Evolutionary conservation across 2,888 invertebrate genomes (phyloP), one percentile per base, ranked within the genome.

Genomic region (Junonia oenone): DNA sequence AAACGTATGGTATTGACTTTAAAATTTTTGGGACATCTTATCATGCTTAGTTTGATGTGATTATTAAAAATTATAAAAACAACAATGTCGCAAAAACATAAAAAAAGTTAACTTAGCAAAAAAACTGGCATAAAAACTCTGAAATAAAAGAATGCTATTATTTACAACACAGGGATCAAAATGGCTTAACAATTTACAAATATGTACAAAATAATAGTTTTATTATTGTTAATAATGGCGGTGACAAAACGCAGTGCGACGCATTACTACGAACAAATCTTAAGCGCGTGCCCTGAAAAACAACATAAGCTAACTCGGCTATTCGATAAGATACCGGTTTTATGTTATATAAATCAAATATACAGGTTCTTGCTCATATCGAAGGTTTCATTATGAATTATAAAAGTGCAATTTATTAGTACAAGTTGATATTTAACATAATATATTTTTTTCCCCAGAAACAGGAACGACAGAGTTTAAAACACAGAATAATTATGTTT

Each of bases 281-380:
- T 63, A 65, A 67, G 68, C 68, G 67, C 54, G 61, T 61, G 60
- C 57, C 63, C 63, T 67, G 64, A 58, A 59, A 33, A 33, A 64
- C 54, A 58, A 59, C 58, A 58, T 51, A 61, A 57, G 59, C 55
- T 55, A 47, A 43, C 22, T 27, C 35, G 43, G 51, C 55, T 49
- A 56, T n/a, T 51, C 31, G 26, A 35, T 31, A 43, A 47, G 46
- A 33, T 9, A 45, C 43, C 51, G 37, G 14, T 43, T 47, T 37
- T 45, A 37, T 45, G 43, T 49, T n/a, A n/a, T n/a, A n/a, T n/a
- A n/a, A n/a, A n/a, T n/a, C n/a, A n/a, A n/a, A n/a, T n/a, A n/a
- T n/a, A n/a, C n/a, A n/a, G n/a, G n/a, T n/a, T n/a, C n/a, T n/a
- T n/a, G n/a, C n/a, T n/a, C n/a, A n/a, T n/a, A n/a, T n/a, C n/a